Evolutionary conservation across 64 coral and sea anemone species (phyloP).

Genomic region (Platygyra sinensis): DNA sequence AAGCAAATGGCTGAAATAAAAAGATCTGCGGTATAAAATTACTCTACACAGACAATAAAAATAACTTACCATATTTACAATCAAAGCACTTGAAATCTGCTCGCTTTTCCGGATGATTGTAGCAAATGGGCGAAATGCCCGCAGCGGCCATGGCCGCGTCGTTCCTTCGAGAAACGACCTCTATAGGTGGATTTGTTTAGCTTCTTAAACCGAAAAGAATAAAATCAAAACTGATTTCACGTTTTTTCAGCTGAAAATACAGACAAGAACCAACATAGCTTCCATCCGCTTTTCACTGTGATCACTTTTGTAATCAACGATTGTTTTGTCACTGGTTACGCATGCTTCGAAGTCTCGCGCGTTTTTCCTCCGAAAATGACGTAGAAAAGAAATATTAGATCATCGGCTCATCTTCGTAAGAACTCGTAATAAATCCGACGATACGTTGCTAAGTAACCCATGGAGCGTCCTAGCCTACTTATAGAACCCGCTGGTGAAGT

Average conservation of each 20-base stretch:
- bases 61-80: slow-evolving; percentile 22
- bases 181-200: neutral
- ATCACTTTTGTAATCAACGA: neutral
- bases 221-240: neutral
- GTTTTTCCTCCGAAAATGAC: slow-evolving; percentile 19
- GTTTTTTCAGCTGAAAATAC: too few relatives aligned
- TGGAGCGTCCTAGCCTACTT: neutral
- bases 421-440: neutral
- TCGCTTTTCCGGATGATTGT: slow-evolving; percentile 27
- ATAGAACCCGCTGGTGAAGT: neutral
- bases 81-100: slow-evolving; percentile 48
- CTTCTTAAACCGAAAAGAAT: neutral
- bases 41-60: too few relatives aligned
- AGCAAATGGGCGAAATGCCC: neutral
- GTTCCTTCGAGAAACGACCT: neutral
- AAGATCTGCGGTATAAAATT: neutral
- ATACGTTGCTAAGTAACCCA: neutral
- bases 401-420: neutral
- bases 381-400: neutral
- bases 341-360: slow-evolving; percentile 47
- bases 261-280: neutral
- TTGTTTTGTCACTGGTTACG: neutral
- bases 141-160: neutral
- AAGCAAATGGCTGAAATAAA: neutral
- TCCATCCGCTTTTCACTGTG: neutral